Evolutionary conservation across 1,140 invertebrate species (phyloP), one percentile per base, ranked within the genome.

Genomic region (Drosophila willistoni): DNA sequence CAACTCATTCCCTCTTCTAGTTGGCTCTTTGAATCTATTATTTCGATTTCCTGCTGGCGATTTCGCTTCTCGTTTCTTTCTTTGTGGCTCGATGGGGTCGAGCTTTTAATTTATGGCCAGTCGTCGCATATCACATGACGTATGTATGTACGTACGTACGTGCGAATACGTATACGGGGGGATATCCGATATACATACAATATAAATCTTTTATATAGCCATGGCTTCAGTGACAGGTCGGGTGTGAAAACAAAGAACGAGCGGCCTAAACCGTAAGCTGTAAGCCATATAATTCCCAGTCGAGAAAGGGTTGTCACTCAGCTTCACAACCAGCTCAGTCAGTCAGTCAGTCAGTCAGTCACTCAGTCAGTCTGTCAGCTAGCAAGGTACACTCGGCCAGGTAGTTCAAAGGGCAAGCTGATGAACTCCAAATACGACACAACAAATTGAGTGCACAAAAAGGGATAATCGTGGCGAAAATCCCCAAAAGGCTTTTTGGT

Each of bases 361-460:
- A 25, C 3, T 25, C 22, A 63, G n/a, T 33, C 66, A 19, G 25
- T 61, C 75, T 4, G 22, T 25, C 22, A 63, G n/a, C 22, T 60
- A 19, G 10, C 36, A 56, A 71, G 62, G 29, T 67, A 47, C 29
- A 29, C 34, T 25, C 41, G 63, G 36, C 17, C 56, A 62, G 19
- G 55, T 72, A 79, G 81, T 81, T 85, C 81, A 84, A 84, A 84
- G 82, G 73, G 81, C 73, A 72, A 83, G 72, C 80, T 83, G 72
- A 67, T 71, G 66, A 83, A 74, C 80, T 64, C 71, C 68, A 61
- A 68, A 59, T 66, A 60, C 69, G 36, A 13, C 34, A 66, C 74
- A 71, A 69, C 77, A 85, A 84, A 84, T 84, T 84, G 81, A 85
- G 81, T 84, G 81, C 77, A 81, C 77, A 75, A 77, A 77, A 85